Evolutionary conservation across 2,888 invertebrate genomes (phyloP).

Genomic region (Mythimna vitellina): DNA sequence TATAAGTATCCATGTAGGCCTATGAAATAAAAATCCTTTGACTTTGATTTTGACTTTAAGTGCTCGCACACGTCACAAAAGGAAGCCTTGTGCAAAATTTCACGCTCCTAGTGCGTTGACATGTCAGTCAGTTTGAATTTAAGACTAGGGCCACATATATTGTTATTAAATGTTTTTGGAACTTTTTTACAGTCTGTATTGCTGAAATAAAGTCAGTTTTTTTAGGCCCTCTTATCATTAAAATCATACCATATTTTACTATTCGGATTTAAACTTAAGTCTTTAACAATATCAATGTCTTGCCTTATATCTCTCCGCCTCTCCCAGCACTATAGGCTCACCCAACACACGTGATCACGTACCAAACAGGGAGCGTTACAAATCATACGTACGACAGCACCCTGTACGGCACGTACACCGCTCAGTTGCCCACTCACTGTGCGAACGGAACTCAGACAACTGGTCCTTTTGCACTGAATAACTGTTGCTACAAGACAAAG

Average conservation of each 20-base stretch:
- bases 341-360: conserved; percentile 77
- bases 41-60: too few species aligned
- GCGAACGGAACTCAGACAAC: conserved; percentile 49
- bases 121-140: too few species aligned
- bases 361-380: conserved; percentile 84
- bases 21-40: too few species aligned
- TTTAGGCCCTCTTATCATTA: neutral
- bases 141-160: too few species aligned
- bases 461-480: conserved; percentile 31
- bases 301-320: conserved; percentile 18
- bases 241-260: neutral
- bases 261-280: neutral
- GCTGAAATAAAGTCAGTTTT: neutral
- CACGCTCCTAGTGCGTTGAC: too few species aligned
- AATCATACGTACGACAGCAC: conserved; percentile 84
- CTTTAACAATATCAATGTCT: neutral
- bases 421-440: conserved; percentile 57
- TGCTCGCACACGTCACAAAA: too few species aligned
- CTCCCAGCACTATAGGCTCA: conserved; percentile 40
- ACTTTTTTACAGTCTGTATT: neutral
- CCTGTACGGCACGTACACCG: conserved; percentile 60
- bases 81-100: too few species aligned
- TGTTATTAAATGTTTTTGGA: too few species aligned
- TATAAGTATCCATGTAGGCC: too few species aligned
- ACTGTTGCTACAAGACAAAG: conserved; percentile 19